Base-by-base conservation (phyloP, 2,797 vertebrate species). In the Cryptoblepharus egeriae region DNA sequence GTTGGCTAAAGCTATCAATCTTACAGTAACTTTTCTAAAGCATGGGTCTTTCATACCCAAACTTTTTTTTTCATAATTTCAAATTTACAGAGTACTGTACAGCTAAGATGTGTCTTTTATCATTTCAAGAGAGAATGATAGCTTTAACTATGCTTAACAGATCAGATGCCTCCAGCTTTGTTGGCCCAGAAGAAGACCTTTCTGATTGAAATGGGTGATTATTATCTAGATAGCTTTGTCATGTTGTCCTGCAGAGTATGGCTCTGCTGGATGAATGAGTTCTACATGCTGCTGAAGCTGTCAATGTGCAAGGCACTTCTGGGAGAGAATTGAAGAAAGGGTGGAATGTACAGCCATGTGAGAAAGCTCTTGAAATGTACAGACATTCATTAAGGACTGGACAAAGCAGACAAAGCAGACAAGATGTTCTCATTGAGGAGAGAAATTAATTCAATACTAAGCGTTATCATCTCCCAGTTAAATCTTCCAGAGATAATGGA, bases 231-330 rank as follows among this genome's bases (percentile, higher is more conserved):
- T 37, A 39, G 24, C 26, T 60, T 80, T 77, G 69, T 57, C 32
- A 39, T 78, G 55, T 61, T 30, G 55, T 20, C 57, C 35, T 57
- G 0, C 67, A 85, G 85, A 32, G 16, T 68, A 65, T 9, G 60
- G 63, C 69, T 58, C 83, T 49, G 64, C 63, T 52, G 16, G 75
- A 84, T 35, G 64, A 78, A 85, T 28, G 35, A 76, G 37, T 69
- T 86, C 69, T 15, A 71, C 16, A 45, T 45, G 79, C 0, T 69
- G 35, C 82, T 71, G 84, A 85, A 87, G 13, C 39, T 75, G 86
- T 76, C 49, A 71, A 77, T 26, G 52, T 80, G 79, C 88, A 89
- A 75, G 74, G 72, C 81, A 86, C 85, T 79, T 64, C 74, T 86
- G 85, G 82, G 85, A 30, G 83, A 83, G 9, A 1, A 0, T 22